Conservation (phyloP, 2,797 vertebrate genomes). For the Chelon labrosus region DNA sequence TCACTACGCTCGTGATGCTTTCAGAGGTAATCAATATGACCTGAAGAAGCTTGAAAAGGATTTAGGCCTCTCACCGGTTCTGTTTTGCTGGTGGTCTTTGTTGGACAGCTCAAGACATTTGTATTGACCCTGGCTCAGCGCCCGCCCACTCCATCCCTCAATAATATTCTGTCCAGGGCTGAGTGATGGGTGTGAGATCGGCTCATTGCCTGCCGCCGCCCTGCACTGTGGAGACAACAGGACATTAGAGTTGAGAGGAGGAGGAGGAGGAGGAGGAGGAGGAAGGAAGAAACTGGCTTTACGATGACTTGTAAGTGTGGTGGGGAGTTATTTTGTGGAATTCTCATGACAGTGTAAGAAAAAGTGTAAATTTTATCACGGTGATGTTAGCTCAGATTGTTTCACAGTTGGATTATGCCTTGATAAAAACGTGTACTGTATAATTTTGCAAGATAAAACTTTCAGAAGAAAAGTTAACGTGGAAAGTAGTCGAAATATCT, state of each 20-base stretch:
- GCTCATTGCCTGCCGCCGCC: conserved; percentile 40
- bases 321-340: not conserved
- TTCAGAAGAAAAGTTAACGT: conserved; percentile 1
- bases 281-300: not conserved
- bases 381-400: not conserved
- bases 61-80: conserved; percentile 78
- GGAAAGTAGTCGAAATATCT: conserved; percentile 17
- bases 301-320: not conserved
- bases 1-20: conserved; percentile 10
- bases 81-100: conserved; percentile 66
- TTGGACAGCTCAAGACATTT: conserved; percentile 77
- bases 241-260: conserved; percentile 27
- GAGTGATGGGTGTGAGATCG: conserved; percentile 66
- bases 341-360: conserved; percentile 2
- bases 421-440: not conserved
- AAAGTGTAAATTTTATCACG: conserved; percentile 1
- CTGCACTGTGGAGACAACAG: conserved; percentile 66
- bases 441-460: conserved; percentile 1
- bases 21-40: conserved; percentile 40
- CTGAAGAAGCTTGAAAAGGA: conserved; percentile 13
- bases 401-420: conserved; percentile 1
- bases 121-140: conserved; percentile 72
- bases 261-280: too few relatives aligned
- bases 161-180: conserved; percentile 59
- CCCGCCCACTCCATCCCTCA: conserved; percentile 59